Conservation (phyloP, 2,113 vertebrate genomes). For the Tapirus terrestris region DNA sequence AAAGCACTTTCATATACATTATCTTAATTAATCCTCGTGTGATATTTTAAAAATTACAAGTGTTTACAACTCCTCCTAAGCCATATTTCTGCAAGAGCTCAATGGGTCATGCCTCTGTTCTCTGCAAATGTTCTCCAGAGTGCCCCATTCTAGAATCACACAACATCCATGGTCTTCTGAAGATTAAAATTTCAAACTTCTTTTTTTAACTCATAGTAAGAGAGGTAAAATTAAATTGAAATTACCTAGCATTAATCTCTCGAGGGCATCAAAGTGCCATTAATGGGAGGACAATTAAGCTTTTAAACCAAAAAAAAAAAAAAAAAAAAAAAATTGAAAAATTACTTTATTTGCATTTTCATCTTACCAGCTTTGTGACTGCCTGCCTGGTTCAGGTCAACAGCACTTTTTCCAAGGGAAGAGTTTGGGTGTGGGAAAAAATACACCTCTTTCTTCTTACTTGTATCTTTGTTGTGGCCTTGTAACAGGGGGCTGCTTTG, state of each 20-base stretch:
- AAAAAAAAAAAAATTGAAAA: neutral
- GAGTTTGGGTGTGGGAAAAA: neutral
- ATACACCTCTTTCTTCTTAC: neutral
- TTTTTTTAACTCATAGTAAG: neutral
- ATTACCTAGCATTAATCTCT: slow-evolving; percentile 43
- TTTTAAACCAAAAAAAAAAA: slow-evolving; percentile 45
- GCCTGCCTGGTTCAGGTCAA: neutral
- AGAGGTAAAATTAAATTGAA: slow-evolving; percentile 37
- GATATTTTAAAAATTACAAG: neutral
- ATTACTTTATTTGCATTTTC: slow-evolving; percentile 21
- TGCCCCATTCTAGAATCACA: neutral
- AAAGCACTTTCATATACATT: neutral
- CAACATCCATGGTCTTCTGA: neutral
- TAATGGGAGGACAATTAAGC: neutral
- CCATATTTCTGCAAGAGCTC: neutral
- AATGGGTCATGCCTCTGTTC: neutral
- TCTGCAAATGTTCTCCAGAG: neutral
- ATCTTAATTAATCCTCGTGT: neutral
- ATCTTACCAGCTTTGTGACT: neutral
- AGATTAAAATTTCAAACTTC: slow-evolving; percentile 2
- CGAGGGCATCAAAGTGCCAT: neutral
- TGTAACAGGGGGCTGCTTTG: neutral
- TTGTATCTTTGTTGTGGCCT: neutral
- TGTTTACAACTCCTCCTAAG: neutral
- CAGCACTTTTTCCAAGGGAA: neutral